phyloP scores from a whole-genome alignment of 2,797 vertebrate species.

The Halcyon smyrnensis region DNA sequence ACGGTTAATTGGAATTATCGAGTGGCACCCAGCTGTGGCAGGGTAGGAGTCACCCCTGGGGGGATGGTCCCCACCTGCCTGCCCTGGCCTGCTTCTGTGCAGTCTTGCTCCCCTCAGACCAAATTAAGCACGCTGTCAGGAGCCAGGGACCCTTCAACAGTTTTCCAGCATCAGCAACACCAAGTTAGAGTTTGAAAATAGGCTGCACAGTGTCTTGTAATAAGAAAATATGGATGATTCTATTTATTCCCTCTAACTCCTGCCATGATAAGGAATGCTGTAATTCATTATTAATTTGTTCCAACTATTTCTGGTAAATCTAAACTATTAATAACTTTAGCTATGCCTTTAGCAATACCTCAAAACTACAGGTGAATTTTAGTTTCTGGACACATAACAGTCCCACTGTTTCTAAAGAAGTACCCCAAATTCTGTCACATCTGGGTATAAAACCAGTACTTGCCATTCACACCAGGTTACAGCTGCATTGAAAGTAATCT shows the following conservation, averaged over 20 bases:
- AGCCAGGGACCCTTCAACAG: conserved; percentile 32
- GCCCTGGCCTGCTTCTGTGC: neutral
- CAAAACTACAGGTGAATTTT: conserved; percentile 56
- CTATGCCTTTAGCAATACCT: conserved; percentile 66
- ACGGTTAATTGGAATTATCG: conserved; percentile 56
- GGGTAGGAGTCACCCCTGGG: conserved; percentile 17
- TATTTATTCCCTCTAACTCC: conserved; percentile 74
- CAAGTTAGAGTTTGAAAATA: conserved; percentile 75
- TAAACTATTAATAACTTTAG: conserved; percentile 76
- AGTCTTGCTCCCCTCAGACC: neutral
- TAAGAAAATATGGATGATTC: conserved; percentile 72
- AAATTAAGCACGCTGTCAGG: conserved; percentile 23
- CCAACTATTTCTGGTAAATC: conserved; percentile 77
- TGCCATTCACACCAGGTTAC: neutral
- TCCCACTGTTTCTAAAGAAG: neutral
- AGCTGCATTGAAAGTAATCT: neutral
- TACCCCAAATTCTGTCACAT: conserved; percentile 21
- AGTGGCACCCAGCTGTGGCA: rapidly evolving
- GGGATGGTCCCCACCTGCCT: conserved; percentile 11
- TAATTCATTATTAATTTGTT: conserved; percentile 82
- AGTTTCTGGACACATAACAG: neutral
- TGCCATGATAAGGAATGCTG: conserved; percentile 69
- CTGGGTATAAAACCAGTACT: neutral
- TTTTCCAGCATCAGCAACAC: conserved; percentile 56
- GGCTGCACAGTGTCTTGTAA: conserved; percentile 73